These are phyloP conservation scores for Cassiopea andromeda DNA, from an alignment of 30 jellyfish, hydroid and myxozoan species.

Conservation along the genomic window DNA sequence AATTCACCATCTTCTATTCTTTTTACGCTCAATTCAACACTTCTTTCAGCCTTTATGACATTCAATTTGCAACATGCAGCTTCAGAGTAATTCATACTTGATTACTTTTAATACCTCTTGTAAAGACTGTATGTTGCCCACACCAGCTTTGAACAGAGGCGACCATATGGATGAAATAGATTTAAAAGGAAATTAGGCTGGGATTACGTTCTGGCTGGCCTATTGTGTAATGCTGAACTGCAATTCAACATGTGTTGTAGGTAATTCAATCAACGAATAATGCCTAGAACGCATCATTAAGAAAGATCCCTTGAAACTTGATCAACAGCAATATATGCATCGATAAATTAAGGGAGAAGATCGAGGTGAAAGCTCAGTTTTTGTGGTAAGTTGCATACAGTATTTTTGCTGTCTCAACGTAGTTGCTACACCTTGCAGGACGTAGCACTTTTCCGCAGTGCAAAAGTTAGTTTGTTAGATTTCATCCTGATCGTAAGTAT, in stretches of 20 bases:
- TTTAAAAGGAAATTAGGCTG: background rate
- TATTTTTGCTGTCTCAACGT: too few relatives aligned
- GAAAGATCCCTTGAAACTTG: background rate
- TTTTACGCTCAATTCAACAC: too few relatives aligned
- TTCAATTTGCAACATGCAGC: too few relatives aligned
- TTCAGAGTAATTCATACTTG: background rate
- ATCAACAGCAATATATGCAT: background rate
- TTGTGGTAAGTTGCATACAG: too few relatives aligned
- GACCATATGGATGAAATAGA: background rate
- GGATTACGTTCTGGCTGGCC: background rate
- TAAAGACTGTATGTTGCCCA: background rate
- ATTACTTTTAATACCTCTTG: background rate
- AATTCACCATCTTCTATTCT: too few relatives aligned
- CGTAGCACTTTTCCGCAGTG: too few relatives aligned
- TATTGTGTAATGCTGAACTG: background rate
- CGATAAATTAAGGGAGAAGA: background rate
- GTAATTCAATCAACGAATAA: background rate
- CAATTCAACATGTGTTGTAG: background rate
- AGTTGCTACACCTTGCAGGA: too few relatives aligned
- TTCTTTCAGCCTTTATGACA: too few relatives aligned
- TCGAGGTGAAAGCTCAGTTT: too few relatives aligned
- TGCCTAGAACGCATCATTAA: background rate
- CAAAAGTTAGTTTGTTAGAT: too few relatives aligned
- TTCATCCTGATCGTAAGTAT: too few relatives aligned
- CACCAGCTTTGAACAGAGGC: background rate